Evolutionary conservation across 2,797 vertebrate species (phyloP).

Genomic region (Takifugu rubripes): DNA sequence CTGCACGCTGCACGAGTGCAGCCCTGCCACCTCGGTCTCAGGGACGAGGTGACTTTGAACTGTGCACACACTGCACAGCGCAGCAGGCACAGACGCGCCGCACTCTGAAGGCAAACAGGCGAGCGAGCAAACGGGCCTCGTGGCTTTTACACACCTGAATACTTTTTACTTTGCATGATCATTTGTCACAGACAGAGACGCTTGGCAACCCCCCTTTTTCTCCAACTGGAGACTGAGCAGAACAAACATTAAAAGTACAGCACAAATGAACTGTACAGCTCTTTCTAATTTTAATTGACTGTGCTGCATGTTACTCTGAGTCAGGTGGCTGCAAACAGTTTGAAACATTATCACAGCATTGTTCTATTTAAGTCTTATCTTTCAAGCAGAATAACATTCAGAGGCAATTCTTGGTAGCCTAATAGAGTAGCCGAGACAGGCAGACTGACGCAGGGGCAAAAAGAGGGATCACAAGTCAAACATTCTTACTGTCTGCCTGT

Average conservation of each 20-base stretch:
- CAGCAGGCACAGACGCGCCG: conserved; percentile 3
- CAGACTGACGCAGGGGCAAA: conserved; percentile 38
- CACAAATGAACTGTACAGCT: conserved; percentile 1
- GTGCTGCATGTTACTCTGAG: conserved; percentile 3
- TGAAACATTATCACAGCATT: neutral
- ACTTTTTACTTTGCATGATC: conserved; percentile 34
- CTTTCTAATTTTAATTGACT: neutral
- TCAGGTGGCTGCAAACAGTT: conserved; percentile 1
- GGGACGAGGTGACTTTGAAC: conserved; percentile 79
- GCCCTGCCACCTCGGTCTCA: conserved; percentile 53
- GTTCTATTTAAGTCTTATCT: conserved; percentile 11
- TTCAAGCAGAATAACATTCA: conserved; percentile 12
- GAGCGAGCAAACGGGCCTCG: conserved; percentile 23
- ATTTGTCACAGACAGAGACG: conserved; percentile 48
- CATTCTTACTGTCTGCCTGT: conserved; percentile 41
- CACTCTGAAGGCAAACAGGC: conserved; percentile 40
- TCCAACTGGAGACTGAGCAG: conserved; percentile 6
- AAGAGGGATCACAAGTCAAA: conserved; percentile 48
- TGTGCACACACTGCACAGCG: conserved; percentile 33
- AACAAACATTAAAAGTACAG: neutral
- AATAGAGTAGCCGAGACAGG: conserved; percentile 33
- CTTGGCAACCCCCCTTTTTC: conserved; percentile 23
- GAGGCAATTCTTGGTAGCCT: conserved; percentile 14
- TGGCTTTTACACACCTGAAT: conserved; percentile 58
- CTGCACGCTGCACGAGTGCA: conserved; percentile 32